These are phyloP conservation scores for Brachionichthys hirsutus DNA, from an alignment of 2,113 vertebrate genomes.

Conservation along the genomic window DNA sequence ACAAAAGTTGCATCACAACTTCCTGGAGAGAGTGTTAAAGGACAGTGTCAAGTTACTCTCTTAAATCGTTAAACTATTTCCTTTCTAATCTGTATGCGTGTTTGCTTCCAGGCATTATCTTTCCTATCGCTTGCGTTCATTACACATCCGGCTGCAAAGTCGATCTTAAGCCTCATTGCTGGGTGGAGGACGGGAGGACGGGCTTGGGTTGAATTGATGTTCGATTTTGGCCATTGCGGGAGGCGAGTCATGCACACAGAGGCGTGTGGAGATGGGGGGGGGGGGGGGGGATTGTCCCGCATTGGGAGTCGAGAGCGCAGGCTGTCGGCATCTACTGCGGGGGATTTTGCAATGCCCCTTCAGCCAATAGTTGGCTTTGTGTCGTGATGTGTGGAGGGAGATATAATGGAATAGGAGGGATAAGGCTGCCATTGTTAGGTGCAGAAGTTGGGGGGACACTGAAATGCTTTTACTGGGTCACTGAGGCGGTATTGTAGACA, in stretches of 20 bases:
- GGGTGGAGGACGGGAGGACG: constrained; percentile 12
- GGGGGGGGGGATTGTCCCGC: constrained; percentile 41
- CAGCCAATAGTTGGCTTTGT: constrained; percentile 71
- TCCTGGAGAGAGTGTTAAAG: too few relatives aligned
- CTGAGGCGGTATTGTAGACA: constrained; percentile 69
- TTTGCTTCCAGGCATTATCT: too few relatives aligned
- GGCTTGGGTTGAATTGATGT: constrained; percentile 38
- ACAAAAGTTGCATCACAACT: too few relatives aligned
- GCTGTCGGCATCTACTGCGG: constrained; percentile 62
- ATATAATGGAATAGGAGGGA: constrained; percentile 68
- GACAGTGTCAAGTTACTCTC: too few relatives aligned
- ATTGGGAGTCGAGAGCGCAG: constrained; percentile 36
- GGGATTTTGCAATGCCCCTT: constrained; percentile 68
- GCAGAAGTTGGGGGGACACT: constrained; percentile 60
- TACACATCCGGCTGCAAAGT: constrained; percentile 41
- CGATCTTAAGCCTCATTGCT: constrained; percentile 14
- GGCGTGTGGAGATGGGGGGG: constrained; percentile 45
- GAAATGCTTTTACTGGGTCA: constrained; percentile 69
- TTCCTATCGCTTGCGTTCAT: constrained; percentile 22
- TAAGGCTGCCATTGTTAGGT: constrained; percentile 68
- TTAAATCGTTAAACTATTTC: too few relatives aligned
- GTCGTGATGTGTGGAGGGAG: constrained; percentile 56
- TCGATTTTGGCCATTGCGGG: constrained; percentile 38
- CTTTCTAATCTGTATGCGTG: too few relatives aligned
- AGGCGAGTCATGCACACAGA: constrained; percentile 41